Percentiles rank a stretch among this genome's conserved stretches.
Evolutionary conservation across 2,797 vertebrate genomes (phyloP).

Genomic region (Capromys pilorides): DNA sequence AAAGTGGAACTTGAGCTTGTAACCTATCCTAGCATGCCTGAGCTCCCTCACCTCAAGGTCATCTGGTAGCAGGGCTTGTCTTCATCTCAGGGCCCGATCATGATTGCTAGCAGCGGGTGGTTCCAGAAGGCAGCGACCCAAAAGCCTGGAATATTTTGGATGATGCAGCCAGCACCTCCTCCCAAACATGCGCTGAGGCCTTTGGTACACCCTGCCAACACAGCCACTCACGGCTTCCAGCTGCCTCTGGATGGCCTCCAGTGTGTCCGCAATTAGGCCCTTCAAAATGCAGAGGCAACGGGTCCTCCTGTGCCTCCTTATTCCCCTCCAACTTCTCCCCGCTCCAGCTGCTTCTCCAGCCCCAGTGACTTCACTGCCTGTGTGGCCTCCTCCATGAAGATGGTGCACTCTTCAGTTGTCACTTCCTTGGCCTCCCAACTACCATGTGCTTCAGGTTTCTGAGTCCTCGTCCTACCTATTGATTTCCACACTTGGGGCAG

Average conservation of each 20-base stretch:
- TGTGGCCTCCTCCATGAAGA: not conserved
- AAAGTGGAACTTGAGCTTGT: constrained; percentile 93
- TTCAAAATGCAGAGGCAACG: not conserved
- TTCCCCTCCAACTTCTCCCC: constrained; percentile 3
- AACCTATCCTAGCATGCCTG: constrained; percentile 90
- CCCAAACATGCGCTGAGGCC: not conserved
- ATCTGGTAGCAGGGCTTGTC: constrained; percentile 93
- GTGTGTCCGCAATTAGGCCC: not conserved
- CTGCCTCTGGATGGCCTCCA: constrained; percentile 30
- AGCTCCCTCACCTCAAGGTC: constrained; percentile 86
- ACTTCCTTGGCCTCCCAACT: constrained; percentile 35
- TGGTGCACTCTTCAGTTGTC: not conserved
- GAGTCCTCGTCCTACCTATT: not conserved
- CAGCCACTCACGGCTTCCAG: constrained; percentile 21
- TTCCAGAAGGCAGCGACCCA: constrained; percentile 87
- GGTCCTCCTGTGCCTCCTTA: not conserved
- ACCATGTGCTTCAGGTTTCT: not conserved
- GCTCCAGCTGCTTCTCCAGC: not conserved
- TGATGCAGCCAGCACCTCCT: constrained; percentile 1
- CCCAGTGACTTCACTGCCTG: not conserved
- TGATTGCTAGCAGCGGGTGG: constrained; percentile 92
- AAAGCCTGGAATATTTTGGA: constrained; percentile 49
- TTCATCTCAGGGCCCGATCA: constrained; percentile 91
- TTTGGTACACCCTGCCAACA: not conserved
- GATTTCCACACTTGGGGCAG: not conserved